phyloP scores from a whole-genome alignment of 2,113 vertebrate genomes.

The Theropithecus gelada region DNA sequence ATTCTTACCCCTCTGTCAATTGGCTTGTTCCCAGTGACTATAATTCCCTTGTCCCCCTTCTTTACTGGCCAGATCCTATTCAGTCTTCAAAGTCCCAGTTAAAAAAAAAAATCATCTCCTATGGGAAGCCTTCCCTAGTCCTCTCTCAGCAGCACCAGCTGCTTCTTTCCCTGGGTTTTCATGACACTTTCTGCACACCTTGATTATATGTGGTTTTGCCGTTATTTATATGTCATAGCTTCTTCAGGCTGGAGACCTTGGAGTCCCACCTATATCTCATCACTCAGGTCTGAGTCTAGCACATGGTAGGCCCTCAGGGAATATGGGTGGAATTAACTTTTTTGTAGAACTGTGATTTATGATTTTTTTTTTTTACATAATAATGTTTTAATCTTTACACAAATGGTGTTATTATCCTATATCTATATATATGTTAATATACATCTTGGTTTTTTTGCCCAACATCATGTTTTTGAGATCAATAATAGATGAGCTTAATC shows the following conservation, averaged over 20 bases:
- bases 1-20: background rate
- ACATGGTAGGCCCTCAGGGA: background rate
- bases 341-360: background rate
- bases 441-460: background rate
- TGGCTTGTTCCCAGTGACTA: background rate
- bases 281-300: background rate
- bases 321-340: background rate
- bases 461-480: background rate
- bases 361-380: background rate
- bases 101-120: background rate
- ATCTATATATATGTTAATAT: background rate
- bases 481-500: background rate
- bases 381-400: background rate
- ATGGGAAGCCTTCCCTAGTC: background rate
- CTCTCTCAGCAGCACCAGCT: background rate
- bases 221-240: background rate
- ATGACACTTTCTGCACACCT: background rate
- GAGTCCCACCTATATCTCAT: background rate
- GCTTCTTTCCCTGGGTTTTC: background rate
- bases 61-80: background rate
- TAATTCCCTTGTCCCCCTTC: background rate
- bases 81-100: background rate
- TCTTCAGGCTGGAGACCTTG: background rate
- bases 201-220: background rate
- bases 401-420: background rate